These are phyloP conservation scores for Ametastegia equiseti DNA, from an alignment of 2,888 invertebrate genomes.

Conservation along the genomic window DNA sequence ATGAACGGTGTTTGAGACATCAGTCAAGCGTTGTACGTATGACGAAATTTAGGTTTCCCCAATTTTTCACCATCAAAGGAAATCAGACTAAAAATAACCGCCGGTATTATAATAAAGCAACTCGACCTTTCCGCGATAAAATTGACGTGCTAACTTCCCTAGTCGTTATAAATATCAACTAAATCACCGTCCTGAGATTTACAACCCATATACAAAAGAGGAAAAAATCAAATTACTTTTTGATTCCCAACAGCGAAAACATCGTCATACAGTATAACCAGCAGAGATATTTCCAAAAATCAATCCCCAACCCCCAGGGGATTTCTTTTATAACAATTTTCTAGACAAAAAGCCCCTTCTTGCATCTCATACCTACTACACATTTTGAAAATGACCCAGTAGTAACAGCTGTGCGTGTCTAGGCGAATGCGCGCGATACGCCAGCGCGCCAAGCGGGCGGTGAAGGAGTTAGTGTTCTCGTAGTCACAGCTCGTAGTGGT, in stretches of 20 bases:
- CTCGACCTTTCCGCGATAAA: not conserved
- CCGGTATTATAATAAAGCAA: not conserved
- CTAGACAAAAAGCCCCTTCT: not conserved
- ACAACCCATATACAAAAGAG: not conserved
- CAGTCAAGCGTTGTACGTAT: not conserved
- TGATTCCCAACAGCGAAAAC: not conserved
- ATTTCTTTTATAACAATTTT: not conserved
- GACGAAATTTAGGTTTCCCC: not conserved
- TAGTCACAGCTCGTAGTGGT: slow-evolving; percentile 32
- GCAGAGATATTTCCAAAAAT: not conserved
- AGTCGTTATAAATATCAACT: not conserved
- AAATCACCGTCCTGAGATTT: not conserved
- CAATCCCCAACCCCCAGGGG: not conserved
- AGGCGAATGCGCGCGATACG: slow-evolving; percentile 12
- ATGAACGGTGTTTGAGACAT: not conserved
- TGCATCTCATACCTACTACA: too few relatives aligned
- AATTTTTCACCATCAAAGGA: not conserved
- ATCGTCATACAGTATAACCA: not conserved
- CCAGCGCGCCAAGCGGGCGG: slow-evolving; percentile 22
- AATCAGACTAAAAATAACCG: not conserved
- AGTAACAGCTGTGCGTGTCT: slow-evolving; percentile 1
- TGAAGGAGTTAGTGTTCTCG: slow-evolving; percentile 6
- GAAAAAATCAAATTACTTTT: not conserved
- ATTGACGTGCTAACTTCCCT: not conserved
- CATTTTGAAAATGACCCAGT: not conserved